Evolutionary conservation across 37 sponge, comb jelly and placozoan genomes (phyloP).

Genomic region (Chondrilla cf. caribensis): DNA sequence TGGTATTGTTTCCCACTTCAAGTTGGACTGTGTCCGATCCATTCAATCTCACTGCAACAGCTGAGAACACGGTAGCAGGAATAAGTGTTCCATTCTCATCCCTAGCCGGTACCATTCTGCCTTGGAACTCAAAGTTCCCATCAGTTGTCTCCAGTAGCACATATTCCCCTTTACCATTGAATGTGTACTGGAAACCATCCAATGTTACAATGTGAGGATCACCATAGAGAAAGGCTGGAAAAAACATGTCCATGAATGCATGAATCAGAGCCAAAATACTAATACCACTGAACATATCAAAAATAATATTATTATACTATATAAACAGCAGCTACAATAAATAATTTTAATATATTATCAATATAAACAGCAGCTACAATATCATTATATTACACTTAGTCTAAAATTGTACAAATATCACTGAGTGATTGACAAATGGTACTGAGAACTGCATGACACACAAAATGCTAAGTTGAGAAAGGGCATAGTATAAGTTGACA

Average conservation of each 20-base stretch:
- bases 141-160: constrained; percentile 46
- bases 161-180: constrained; percentile 77
- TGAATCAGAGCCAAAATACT: too few species aligned
- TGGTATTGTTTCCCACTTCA: background rate
- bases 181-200: constrained; percentile 62
- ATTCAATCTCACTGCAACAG: constrained; percentile 37
- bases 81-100: constrained; percentile 10
- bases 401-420: too few species aligned
- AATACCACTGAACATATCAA: too few species aligned
- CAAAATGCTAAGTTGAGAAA: too few species aligned
- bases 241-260: too few species aligned
- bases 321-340: background rate
- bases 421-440: too few species aligned
- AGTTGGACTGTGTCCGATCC: constrained; percentile 35
- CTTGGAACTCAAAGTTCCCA: constrained; percentile 57
- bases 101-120: constrained; percentile 39
- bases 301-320: constrained; percentile 25
- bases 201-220: constrained; percentile 73
- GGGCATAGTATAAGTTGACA: too few species aligned
- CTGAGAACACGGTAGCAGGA: constrained; percentile 64
- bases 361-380: too few species aligned
- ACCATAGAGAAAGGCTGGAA: constrained; percentile 33
- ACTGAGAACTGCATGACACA: too few species aligned
- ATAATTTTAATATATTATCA: too few species aligned
- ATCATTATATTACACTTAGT: too few species aligned